Base-by-base conservation (phyloP, 1,140 invertebrate genomes). In the Pseudachorutes palmiensis region DNA sequence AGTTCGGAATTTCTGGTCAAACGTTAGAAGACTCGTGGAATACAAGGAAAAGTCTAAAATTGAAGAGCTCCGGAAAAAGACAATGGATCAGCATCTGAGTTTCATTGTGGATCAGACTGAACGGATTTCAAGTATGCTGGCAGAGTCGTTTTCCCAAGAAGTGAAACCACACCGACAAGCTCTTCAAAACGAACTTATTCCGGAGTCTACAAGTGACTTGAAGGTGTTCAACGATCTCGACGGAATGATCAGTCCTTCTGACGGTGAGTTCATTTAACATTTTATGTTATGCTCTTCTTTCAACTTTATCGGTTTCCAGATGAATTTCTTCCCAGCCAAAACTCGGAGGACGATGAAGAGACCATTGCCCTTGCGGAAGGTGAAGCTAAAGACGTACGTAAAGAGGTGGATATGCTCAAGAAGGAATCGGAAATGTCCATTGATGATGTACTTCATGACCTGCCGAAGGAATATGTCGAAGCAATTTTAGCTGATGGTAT, bases 81-180 rank as follows among this genome's bases (percentile, higher is more conserved):
- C 94, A 0, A 82, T 98, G 49, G 96, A 99, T 82, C 88, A 97
- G 72, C 96, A 99, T 79, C 82, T 99, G 26, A 97, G 93, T 78
- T 98, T 97, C 76, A 97, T 99, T 76, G 94, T 99, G 55, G 94
- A 96, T 80, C 93, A 97, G 80, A 98, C 97, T 0, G 96, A 99
- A 80, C 96, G 97, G 77, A 97, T 96, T 81, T 97, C 94, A 29
- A 89, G 89, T 1, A 86, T 91, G 80, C 78, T 95, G 32, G 90
- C 91, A 9, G 90, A 55, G 24, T 55, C 51, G 5, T 55, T 55
- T 55, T 14, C 51, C 5, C 12, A 5, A 5, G 51, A 55, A 14
- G 51, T 55, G 12, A 9, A 26, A 24, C 51, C 51, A 26, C 51
- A 55, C 24, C 51, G 51, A 12, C 51, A 14, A 5, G 51, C 51